Base-by-base conservation (phyloP, 1,140 invertebrate genomes). In the Varroa destructor region DNA sequence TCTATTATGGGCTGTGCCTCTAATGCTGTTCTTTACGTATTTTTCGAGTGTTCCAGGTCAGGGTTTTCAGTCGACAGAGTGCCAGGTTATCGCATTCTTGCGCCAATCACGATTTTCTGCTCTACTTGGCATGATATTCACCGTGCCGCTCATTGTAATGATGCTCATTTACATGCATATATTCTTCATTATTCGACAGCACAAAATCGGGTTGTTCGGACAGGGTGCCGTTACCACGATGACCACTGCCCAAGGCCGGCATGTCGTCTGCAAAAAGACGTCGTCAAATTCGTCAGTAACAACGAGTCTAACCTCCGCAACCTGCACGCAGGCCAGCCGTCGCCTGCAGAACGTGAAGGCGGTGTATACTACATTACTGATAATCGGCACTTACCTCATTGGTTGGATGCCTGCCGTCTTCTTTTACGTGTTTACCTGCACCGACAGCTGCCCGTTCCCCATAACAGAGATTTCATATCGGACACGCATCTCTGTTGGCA, bases 361-460 rank as follows among this genome's bases (percentile, higher is more conserved):
- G 1, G 77, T 86, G 2, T 78, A 82, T 42, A 88, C 86, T 0
- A 87, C 86, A 0, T 75, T 87, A 14, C 78, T 87, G 10, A 87
- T 88, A 54, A 79, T 88, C 46, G 85, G 85, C 36, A 86, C 84
- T 1, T 86, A 84, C 74, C 75, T 85, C 1, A 72, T 87, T 0
- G 85, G 86, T 1, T 87, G 84, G 84, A 79, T 86, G 75, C 86
- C 86, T 0, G 84, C 82, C 1, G 82, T 83, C 36, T 73, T 84
- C 0, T 77, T 82, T 56, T 84, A 80, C 75, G 78, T 83, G 25
- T 73, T 84, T 2, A 78, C 82, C 0, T 86, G 85, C 74, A 76
- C 79, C 1, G 80, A 83, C 71, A 67, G 61, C 61, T 85, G 84
- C 73, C n/a, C 73, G n/a, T 61, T 75, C 1, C 74, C 74, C 4